Conservation (phyloP, 64 coral and sea anemone genomes). For the Actinia equina region DNA sequence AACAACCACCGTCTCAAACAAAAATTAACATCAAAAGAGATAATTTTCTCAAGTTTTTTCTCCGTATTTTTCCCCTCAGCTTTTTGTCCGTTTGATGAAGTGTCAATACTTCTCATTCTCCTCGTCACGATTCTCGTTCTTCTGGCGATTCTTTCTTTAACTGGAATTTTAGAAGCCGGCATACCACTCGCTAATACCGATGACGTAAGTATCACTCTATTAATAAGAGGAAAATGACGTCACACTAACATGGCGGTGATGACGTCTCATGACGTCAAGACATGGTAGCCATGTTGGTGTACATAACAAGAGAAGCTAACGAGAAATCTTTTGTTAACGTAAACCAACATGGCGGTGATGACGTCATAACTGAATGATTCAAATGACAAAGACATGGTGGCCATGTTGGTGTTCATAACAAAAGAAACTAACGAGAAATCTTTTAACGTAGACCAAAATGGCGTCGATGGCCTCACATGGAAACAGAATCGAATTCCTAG, state of each 20-base stretch:
- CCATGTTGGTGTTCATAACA: no score
- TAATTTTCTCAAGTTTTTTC: background rate
- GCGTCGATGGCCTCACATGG: background rate
- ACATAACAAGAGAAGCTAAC: background rate
- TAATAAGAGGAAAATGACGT: background rate
- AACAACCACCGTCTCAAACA: background rate
- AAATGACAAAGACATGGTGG: no score
- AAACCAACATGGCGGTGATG: no score
- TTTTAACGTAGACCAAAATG: no score
- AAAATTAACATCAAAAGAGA: no score
- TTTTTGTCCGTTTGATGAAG: constrained; percentile 13
- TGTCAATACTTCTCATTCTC: background rate
- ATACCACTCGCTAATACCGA: background rate
- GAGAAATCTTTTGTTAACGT: no score
- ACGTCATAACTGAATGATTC: no score
- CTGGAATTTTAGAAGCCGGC: constrained; percentile 8
- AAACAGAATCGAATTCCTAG: background rate
- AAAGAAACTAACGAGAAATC: no score
- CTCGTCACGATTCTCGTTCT: background rate
- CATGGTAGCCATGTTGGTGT: background rate
- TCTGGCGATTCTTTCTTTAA: background rate
- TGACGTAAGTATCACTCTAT: background rate
- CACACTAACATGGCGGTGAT: background rate
- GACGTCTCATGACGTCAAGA: no score
- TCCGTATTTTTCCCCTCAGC: background rate